These are phyloP conservation scores for Sphaerodactylus townsendi DNA, from an alignment of 2,113 vertebrate genomes.

Conservation along the genomic window DNA sequence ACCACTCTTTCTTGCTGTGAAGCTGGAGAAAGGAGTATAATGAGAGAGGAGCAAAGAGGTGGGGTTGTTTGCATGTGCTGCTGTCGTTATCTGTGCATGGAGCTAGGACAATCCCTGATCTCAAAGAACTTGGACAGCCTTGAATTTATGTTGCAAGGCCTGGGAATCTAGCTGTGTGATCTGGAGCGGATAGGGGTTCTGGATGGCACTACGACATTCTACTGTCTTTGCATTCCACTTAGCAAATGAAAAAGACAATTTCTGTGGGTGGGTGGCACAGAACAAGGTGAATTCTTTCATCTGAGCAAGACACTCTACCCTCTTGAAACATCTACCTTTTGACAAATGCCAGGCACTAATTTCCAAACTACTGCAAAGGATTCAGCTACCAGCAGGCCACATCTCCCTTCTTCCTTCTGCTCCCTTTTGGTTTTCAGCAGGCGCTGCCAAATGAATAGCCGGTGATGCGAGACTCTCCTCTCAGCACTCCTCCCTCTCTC, in stretches of 20 bases:
- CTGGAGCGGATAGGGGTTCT: neutral
- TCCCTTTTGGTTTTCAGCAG: neutral
- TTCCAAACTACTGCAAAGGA: conserved; percentile 8
- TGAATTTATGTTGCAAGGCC: neutral
- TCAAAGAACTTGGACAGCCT: neutral
- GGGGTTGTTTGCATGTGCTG: neutral
- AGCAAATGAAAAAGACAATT: too few species aligned
- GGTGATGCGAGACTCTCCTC: too few species aligned
- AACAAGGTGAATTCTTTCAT: neutral
- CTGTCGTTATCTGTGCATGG: neutral
- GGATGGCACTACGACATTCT: neutral
- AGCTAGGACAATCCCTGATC: neutral
- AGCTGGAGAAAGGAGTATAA: neutral
- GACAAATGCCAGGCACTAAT: neutral
- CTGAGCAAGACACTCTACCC: neutral
- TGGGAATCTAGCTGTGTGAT: neutral
- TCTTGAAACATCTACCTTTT: neutral
- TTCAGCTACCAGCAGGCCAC: neutral
- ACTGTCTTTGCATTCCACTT: neutral
- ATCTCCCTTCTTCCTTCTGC: neutral
- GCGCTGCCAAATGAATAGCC: neutral
- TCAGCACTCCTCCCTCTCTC: neutral
- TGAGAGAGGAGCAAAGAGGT: neutral
- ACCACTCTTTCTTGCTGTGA: neutral
- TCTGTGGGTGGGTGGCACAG: neutral